Evolutionary conservation across 1,140 invertebrate genomes (phyloP).

Genomic region (Sitodiplosis mosellana): DNA sequence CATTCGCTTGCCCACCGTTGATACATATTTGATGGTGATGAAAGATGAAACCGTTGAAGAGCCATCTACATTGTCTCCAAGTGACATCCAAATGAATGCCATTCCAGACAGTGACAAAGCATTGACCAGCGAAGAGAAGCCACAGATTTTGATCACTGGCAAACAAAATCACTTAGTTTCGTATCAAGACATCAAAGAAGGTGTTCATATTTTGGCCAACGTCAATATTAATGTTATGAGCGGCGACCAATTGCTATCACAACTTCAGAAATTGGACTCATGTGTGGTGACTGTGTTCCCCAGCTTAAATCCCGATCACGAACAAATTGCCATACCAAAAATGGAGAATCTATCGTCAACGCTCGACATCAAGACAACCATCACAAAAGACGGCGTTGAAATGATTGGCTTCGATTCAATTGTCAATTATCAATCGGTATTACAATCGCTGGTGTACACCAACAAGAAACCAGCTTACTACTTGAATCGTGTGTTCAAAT

Average conservation of each 20-base stretch:
- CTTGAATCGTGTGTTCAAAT: slow-evolving; percentile 82
- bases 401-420: slow-evolving; percentile 65
- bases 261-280: slow-evolving; percentile 53
- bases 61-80: slow-evolving; percentile 10
- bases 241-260: slow-evolving; percentile 12
- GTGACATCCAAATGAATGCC: neutral
- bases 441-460: slow-evolving; percentile 79
- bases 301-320: slow-evolving; percentile 84
- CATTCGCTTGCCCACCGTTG: slow-evolving; percentile 18
- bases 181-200: slow-evolving; percentile 22
- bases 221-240: slow-evolving; percentile 12
- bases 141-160: slow-evolving; percentile 6
- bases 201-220: slow-evolving; percentile 19
- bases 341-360: slow-evolving; percentile 20
- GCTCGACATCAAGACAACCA: slow-evolving; percentile 22
- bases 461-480: slow-evolving; percentile 89
- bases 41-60: neutral
- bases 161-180: slow-evolving; percentile 21
- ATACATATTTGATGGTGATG: slow-evolving; percentile 22
- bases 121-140: slow-evolving; percentile 6
- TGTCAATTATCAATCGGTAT: slow-evolving; percentile 56
- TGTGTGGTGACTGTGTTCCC: slow-evolving; percentile 85
- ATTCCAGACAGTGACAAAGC: neutral
- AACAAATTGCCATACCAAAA: slow-evolving; percentile 34
- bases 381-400: slow-evolving; percentile 54